phyloP scores from a whole-genome alignment of 2,888 invertebrate species.

The Microplitis deprimator region DNA sequence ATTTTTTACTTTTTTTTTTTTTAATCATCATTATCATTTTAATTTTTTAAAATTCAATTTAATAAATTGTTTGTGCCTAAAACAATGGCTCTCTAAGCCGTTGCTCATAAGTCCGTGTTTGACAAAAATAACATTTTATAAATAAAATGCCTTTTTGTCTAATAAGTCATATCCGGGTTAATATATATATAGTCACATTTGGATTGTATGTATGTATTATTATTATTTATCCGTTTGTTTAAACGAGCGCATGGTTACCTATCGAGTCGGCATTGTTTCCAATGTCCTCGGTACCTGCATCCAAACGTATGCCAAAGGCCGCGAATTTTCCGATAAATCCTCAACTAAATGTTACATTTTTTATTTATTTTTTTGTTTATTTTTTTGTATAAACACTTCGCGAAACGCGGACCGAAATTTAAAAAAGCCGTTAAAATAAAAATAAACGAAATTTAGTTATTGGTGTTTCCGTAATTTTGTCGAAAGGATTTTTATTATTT shows the following conservation, averaged over 20 bases:
- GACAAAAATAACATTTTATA: constrained; percentile 32
- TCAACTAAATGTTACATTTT: constrained; percentile 42
- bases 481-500: constrained; percentile 37
- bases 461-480: constrained; percentile 36
- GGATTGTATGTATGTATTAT: not conserved
- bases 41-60: constrained; percentile 13
- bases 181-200: constrained; percentile 36
- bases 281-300: constrained; percentile 56
- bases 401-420: not conserved
- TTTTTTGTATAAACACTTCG: too few relatives aligned
- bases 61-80: constrained; percentile 37
- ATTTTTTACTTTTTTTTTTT: constrained; percentile 46
- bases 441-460: not conserved
- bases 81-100: constrained; percentile 54
- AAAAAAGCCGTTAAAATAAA: too few relatives aligned
- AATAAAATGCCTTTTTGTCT: constrained; percentile 32
- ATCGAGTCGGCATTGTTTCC: constrained; percentile 45
- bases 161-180: constrained; percentile 51
- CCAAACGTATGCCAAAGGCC: constrained; percentile 68
- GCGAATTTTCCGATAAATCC: constrained; percentile 58
- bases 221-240: too few relatives aligned
- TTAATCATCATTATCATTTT: constrained; percentile 14
- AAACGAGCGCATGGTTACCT: constrained; percentile 44
- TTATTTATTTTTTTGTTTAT: constrained; percentile 17
- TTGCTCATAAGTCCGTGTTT: constrained; percentile 48